Conservation (phyloP, 2,113 vertebrate species). For the Cynoglossus semilaevis region DNA sequence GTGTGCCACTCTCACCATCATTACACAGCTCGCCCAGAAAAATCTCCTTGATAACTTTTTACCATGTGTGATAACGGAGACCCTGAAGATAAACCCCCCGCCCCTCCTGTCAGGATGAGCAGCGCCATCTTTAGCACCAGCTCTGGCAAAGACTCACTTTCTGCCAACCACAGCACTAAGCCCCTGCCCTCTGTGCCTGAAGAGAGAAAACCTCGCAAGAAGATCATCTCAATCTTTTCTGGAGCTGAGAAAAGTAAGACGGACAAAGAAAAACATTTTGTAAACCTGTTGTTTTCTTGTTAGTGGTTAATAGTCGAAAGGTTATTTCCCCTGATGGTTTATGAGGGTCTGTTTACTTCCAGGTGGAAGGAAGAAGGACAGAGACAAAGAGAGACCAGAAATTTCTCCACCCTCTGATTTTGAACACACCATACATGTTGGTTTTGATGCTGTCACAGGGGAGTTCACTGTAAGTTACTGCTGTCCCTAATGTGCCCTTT, state of each 20-base stretch:
- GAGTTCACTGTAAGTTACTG: slow-evolving; percentile 91
- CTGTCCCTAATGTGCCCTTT: not conserved
- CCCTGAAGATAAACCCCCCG: slow-evolving; percentile 95
- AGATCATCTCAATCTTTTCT: slow-evolving; percentile 96
- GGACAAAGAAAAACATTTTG: no score
- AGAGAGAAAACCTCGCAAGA: slow-evolving; percentile 90
- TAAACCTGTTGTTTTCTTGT: no score
- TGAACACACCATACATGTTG: slow-evolving; percentile 97
- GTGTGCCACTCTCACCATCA: slow-evolving; percentile 36
- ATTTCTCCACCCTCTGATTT: slow-evolving; percentile 97
- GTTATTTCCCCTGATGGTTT: not conserved
- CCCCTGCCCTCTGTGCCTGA: slow-evolving; percentile 95
- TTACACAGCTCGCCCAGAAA: slow-evolving; percentile 11
- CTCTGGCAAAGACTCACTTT: slow-evolving; percentile 86
- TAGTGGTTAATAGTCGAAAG: not conserved
- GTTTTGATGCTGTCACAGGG: slow-evolving; percentile 95
- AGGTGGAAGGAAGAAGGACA: slow-evolving; percentile 92
- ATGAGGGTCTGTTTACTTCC: slow-evolving; percentile 22
- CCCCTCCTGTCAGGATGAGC: slow-evolving; percentile 94
- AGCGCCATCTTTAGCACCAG: slow-evolving; percentile 86
- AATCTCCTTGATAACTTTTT: slow-evolving; percentile 35
- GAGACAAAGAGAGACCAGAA: slow-evolving; percentile 93
- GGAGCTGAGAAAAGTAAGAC: slow-evolving; percentile 87
- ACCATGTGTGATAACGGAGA: slow-evolving; percentile 95
- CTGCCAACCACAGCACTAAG: slow-evolving; percentile 91